Evolutionary conservation across 2,797 vertebrate genomes (phyloP).

Genomic region (Phrynocephalus forsythii): DNA sequence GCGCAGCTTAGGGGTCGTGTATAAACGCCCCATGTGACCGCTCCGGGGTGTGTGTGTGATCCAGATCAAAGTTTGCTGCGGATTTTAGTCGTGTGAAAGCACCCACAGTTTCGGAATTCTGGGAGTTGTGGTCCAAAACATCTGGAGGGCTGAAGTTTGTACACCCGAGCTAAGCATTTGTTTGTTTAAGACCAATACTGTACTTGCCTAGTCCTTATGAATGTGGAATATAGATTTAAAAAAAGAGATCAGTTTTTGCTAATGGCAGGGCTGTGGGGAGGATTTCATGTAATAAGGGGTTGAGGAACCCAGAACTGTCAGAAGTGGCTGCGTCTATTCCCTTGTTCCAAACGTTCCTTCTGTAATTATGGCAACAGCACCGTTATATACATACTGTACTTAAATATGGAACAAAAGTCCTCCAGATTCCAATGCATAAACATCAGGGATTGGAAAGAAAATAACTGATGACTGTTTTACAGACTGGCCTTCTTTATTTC

Average conservation of each 20-base stretch:
- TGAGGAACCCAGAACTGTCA: not conserved
- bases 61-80: too few species aligned
- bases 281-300: not conserved
- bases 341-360: not conserved
- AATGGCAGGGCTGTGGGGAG: not conserved
- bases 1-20: too few species aligned
- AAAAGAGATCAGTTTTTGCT: not conserved
- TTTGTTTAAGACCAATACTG: slow-evolving; percentile 3
- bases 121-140: too few species aligned
- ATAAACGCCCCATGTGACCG: too few species aligned
- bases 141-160: too few species aligned
- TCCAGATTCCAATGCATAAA: not conserved
- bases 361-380: not conserved
- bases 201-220: not conserved
- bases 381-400: not conserved
- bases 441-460: not conserved
- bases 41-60: too few species aligned
- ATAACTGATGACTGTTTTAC: not conserved
- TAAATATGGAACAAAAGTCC: not conserved
- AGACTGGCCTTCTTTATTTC: not conserved
- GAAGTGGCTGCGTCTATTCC: not conserved
- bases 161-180: not conserved
- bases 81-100: too few species aligned
- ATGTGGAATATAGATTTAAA: not conserved
- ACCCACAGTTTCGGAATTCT: too few species aligned